A percentile compares a stretch with the other conserved stretches of the same genome.
These are phyloP conservation scores for Steatocranus sp. DNA, from an alignment of 2,797 vertebrate genomes.

Conservation along the genomic window DNA sequence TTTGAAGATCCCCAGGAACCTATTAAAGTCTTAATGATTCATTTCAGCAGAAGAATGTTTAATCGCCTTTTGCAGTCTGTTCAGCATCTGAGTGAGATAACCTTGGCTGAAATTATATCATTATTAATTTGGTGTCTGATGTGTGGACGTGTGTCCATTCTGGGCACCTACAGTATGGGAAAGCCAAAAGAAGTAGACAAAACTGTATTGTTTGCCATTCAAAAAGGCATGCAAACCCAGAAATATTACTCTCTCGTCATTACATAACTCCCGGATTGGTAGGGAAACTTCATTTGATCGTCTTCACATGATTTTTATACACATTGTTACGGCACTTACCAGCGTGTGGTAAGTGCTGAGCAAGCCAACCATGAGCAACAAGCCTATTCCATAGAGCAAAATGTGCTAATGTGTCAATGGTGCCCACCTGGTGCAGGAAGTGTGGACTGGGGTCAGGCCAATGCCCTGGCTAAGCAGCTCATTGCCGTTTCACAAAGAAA, in stretches of 20 bases:
- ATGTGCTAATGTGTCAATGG: no score
- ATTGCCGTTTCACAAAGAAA: no score
- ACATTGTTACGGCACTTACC: not conserved
- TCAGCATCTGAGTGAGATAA: conserved; percentile 19
- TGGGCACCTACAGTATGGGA: not conserved
- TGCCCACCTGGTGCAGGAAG: no score
- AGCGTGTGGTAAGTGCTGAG: no score
- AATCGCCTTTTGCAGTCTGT: conserved; percentile 37
- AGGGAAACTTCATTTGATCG: conserved; percentile 16
- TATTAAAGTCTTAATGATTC: conserved; percentile 51
- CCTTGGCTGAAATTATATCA: conserved; percentile 38
- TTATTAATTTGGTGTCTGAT: conserved; percentile 15
- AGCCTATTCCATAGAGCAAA: no score
- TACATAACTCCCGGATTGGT: not conserved
- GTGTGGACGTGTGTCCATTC: not conserved
- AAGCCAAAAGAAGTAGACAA: conserved; percentile 1
- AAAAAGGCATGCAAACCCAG: not conserved
- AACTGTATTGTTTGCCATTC: not conserved
- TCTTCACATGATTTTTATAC: conserved; percentile 11
- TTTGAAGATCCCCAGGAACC: conserved; percentile 46
- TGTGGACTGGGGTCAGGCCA: no score
- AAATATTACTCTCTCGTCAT: not conserved
- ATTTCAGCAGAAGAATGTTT: conserved; percentile 39
- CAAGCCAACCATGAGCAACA: no score
- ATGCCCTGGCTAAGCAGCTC: no score